phyloP scores from a whole-genome alignment of 2,797 vertebrate species.

The Oryzias dopingdopingensis region DNA sequence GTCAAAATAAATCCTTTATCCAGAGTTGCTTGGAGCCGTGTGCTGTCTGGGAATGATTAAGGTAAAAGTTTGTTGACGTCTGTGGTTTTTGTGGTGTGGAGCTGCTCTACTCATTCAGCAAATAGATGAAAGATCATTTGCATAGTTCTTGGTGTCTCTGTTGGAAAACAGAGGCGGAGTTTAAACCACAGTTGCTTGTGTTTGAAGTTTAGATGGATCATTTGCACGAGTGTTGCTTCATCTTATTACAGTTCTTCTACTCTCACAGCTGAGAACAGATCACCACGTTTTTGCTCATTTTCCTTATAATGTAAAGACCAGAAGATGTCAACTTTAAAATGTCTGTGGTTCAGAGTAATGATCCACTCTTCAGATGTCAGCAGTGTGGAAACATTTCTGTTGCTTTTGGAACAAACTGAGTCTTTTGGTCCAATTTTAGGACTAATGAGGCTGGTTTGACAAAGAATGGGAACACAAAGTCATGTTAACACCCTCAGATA shows the following conservation, averaged over 20 bases:
- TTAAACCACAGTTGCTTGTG: conserved; percentile 7
- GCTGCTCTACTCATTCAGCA: conserved; percentile 45
- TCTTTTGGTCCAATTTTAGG: too few relatives aligned
- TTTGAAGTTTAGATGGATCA: conserved; percentile 14
- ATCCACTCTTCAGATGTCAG: too few relatives aligned
- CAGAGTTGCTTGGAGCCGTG: conserved; percentile 36
- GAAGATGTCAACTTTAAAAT: background rate
- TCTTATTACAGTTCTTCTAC: background rate
- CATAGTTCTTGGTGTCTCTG: conserved; percentile 39
- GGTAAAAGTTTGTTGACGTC: conserved; percentile 68
- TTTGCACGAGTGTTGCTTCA: background rate
- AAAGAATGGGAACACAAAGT: too few relatives aligned
- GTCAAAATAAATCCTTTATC: conserved; percentile 52
- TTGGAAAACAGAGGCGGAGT: conserved; percentile 32
- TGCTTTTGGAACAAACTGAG: too few relatives aligned
- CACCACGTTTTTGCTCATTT: background rate
- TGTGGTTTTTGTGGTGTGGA: conserved; percentile 61
- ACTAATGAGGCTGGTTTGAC: background rate
- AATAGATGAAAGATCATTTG: conserved; percentile 26
- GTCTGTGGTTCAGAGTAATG: too few relatives aligned
- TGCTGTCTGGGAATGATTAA: conserved; percentile 66
- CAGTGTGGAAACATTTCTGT: too few relatives aligned
- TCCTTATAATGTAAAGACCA: background rate
- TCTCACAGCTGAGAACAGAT: background rate
- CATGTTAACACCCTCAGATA: background rate